phyloP scores from a whole-genome alignment of 2,797 vertebrate genomes.

The Ataeniobius toweri region DNA sequence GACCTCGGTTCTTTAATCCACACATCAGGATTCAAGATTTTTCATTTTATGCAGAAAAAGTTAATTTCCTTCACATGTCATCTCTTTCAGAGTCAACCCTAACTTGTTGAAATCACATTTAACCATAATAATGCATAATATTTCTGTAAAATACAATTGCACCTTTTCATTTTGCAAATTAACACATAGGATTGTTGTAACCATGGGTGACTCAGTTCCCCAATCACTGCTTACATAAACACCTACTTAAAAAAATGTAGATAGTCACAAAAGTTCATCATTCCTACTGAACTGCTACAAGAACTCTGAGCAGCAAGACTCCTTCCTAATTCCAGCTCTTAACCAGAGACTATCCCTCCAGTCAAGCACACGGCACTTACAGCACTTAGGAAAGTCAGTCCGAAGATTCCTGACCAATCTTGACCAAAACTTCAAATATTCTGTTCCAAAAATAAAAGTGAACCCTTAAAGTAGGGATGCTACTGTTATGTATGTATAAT shows the following conservation, averaged over 20 bases:
- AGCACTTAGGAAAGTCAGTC: conserved; percentile 1
- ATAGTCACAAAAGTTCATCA: background rate
- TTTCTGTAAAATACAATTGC: background rate
- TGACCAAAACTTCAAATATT: background rate
- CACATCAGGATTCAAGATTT: background rate
- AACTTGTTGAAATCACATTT: background rate
- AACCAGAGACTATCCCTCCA: no score
- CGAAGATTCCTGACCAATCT: background rate
- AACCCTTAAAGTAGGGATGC: no score
- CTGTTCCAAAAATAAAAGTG: no score
- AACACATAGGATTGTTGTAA: background rate
- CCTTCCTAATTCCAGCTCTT: background rate
- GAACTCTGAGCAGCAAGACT: background rate
- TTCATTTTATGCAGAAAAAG: background rate
- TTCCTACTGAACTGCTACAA: background rate
- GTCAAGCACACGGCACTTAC: background rate
- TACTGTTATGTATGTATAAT: no score
- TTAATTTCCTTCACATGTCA: no score
- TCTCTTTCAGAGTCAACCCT: background rate
- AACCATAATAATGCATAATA: background rate
- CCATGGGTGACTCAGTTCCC: background rate
- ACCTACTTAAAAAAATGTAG: background rate
- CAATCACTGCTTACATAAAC: background rate
- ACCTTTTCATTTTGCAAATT: background rate
- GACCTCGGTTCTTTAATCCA: background rate